These are phyloP conservation scores for Pterocles gutturalis DNA, from an alignment of 2,113 vertebrate genomes.

Conservation along the genomic window DNA sequence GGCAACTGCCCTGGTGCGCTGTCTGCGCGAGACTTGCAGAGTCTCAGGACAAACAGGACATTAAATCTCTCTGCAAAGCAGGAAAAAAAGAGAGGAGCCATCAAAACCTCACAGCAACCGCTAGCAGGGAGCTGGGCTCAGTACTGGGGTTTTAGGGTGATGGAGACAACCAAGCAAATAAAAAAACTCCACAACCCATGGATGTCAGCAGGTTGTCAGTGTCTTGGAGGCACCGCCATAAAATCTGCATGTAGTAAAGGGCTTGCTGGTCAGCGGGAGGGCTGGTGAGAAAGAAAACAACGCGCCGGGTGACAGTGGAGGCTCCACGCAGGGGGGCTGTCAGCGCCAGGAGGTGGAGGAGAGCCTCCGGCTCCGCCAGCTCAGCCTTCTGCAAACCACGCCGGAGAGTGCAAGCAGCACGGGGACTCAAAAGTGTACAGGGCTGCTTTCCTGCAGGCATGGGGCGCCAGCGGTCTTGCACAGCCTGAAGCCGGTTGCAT, in stretches of 20 bases:
- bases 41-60: neutral
- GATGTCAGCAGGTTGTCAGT: conserved; percentile 36
- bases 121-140: neutral
- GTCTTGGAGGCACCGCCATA: neutral
- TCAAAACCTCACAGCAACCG: neutral
- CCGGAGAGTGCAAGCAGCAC: rapidly evolving
- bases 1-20: neutral
- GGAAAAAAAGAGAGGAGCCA: neutral
- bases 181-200: neutral
- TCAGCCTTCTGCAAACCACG: neutral
- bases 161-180: neutral
- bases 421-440: rapidly evolving
- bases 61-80: neutral
- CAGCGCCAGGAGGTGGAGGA: neutral
- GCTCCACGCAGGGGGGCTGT: neutral
- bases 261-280: neutral
- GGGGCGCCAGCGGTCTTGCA: neutral
- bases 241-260: neutral
- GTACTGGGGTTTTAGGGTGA: neutral
- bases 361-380: neutral
- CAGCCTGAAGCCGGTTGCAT: rapidly evolving
- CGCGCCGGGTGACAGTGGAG: neutral
- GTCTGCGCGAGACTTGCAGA: rapidly evolving
- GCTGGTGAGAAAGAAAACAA: neutral
- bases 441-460: rapidly evolving